Base-by-base conservation (phyloP, 2,888 invertebrate genomes). In the Caenorhabditis sp. region DNA sequence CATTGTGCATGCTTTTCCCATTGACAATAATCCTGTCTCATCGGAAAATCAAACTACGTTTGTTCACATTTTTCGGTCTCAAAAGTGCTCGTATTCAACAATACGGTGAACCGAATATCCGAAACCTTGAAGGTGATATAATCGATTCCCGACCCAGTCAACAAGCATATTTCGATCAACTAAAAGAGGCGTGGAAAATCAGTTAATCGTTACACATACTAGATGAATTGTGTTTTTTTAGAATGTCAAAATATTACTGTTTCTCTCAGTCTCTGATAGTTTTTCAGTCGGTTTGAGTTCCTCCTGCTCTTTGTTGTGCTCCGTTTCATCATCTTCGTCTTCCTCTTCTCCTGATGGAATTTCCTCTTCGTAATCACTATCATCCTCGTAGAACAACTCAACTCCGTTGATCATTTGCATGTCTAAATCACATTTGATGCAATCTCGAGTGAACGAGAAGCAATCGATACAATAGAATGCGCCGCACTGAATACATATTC, bases 391-490 rank as follows among this genome's bases (percentile, higher is more conserved):
- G 49, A 70, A 75, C n/a, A 77, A 59, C 59, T 75, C 72, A 10
- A 77, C 61, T 12, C 58, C 43, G 37, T 73, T 74, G n/a, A 79
- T 62, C 5, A 36, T 59, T 58, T 77, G 79, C 77, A 79, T 77
- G 49, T 76, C 65, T 19, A 70, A 73, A 12, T 73, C 69, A 60
- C 79, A 79, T 58, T 70, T 62, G 17, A 68, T 51, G 59, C 78
- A 79, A 36, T 49, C 59, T 4, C 36, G 23, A 14, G 61, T 72
- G 17, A 79, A 53, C 26, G 55, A 77, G 65, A 80, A 84, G 59
- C 84, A 84, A 51, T 77, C 70, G 36, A 84, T 73, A 58, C 84
- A 84, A 63, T 83, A 84, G 53, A 84, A 70, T 3, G 80, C 65
- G 36, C 74, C 73, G 54, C 84, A 84, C 17, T 77, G 64, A 10